A percentile compares a stretch with the other conserved stretches of the same genome.
phyloP scores from a whole-genome alignment of 2,797 vertebrate species.

The Tamandua tetradactyla region DNA sequence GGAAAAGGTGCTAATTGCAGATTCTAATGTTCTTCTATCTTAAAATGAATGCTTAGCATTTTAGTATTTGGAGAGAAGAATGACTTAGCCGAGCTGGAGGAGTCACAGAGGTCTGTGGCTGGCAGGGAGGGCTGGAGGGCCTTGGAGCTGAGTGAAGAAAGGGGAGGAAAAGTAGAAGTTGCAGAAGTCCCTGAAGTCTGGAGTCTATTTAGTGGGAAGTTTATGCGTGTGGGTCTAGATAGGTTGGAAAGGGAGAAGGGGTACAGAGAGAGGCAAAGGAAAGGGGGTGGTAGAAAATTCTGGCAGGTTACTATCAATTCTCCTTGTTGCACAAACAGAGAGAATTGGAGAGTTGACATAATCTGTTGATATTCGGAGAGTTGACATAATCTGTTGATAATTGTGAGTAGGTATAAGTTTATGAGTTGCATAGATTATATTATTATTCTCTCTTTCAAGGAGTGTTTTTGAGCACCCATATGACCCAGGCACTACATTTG shows the following conservation, averaged over 20 bases:
- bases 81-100: background rate
- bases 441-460: background rate
- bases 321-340: background rate
- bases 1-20: slow-evolving; percentile 46
- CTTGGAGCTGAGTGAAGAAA: background rate
- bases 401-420: background rate
- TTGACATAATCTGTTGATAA: too few relatives aligned
- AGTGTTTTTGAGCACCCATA: background rate
- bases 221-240: background rate
- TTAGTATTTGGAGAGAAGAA: slow-evolving; percentile 22
- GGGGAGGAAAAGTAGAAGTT: background rate
- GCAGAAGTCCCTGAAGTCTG: too few relatives aligned
- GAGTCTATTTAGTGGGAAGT: background rate
- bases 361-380: background rate
- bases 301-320: background rate
- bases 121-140: background rate
- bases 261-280: background rate
- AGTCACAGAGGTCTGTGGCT: background rate
- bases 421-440: background rate
- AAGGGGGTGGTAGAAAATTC: background rate
- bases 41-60: slow-evolving; percentile 55
- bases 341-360: background rate
- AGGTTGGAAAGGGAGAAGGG: background rate
- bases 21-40: slow-evolving; percentile 53
- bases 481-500: background rate